Conservation (phyloP, 2,797 vertebrate genomes). For the Propithecus perrieri region DNA sequence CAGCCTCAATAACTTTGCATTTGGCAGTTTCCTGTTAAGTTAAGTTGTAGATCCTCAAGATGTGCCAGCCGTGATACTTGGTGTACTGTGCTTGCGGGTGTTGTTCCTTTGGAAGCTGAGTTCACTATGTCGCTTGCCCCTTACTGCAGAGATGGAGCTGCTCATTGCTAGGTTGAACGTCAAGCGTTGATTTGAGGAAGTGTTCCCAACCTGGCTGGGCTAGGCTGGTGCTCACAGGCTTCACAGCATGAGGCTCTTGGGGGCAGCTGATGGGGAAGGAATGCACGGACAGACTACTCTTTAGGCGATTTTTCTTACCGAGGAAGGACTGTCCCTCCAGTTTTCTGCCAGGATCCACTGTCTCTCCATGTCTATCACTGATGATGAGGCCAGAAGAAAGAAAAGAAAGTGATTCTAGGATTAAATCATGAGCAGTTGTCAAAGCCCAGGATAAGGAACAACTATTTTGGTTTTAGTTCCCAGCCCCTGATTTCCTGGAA, state of each 20-base stretch:
- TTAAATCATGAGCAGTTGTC: not conserved
- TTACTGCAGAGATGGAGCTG: not conserved
- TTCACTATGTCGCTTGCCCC: not conserved
- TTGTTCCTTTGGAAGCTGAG: not conserved
- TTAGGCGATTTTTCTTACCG: not conserved
- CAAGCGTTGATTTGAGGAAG: not conserved
- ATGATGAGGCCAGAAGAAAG: not conserved
- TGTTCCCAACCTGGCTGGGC: not conserved
- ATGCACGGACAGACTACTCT: not conserved
- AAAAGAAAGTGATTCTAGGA: not conserved
- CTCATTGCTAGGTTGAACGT: not conserved
- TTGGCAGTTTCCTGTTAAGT: not conserved
- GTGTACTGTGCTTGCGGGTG: fast-evolving
- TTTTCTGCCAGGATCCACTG: not conserved
- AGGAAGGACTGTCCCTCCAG: not conserved
- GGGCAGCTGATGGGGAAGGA: not conserved
- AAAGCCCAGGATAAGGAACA: not conserved
- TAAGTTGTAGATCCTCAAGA: not conserved
- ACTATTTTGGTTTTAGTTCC: not conserved
- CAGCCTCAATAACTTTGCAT: not conserved
- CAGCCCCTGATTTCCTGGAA: not conserved
- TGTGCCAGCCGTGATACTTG: not conserved
- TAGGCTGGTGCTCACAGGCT: not conserved
- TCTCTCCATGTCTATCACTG: not conserved
- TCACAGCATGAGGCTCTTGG: not conserved